A percentile compares a stretch with the other conserved stretches of the same genome.
phyloP scores from a whole-genome alignment of 1,140 invertebrate genomes.

The Magallana ariakensis region DNA sequence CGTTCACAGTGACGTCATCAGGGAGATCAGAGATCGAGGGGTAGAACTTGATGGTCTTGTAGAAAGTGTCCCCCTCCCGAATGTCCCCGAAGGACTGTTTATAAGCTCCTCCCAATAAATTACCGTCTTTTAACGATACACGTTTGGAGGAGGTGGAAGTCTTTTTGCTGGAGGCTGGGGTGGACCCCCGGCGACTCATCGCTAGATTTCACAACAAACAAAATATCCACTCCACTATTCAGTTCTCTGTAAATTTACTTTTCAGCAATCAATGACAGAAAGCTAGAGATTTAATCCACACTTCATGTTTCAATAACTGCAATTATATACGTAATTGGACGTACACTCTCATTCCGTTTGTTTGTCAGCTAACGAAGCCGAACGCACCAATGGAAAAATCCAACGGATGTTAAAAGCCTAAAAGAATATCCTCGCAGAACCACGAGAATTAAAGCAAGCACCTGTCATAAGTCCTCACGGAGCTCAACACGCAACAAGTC shows the following conservation, averaged over 20 bases:
- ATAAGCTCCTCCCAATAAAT: slow-evolving; percentile 40
- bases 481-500: not conserved
- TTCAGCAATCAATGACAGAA: not conserved
- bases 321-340: slow-evolving; percentile 21
- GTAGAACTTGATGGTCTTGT: slow-evolving; percentile 62
- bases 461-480: not conserved
- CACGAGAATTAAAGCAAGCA: not conserved
- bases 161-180: slow-evolving; percentile 39
- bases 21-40: slow-evolving; percentile 59
- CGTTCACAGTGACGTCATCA: slow-evolving; percentile 61
- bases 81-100: slow-evolving; percentile 57
- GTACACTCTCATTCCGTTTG: slow-evolving; percentile 1
- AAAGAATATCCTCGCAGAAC: not conserved
- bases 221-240: not conserved
- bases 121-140: slow-evolving; percentile 61
- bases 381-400: not conserved
- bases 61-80: slow-evolving; percentile 65
- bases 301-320: slow-evolving; percentile 29
- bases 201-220: not conserved
- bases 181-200: slow-evolving; percentile 57
- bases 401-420: not conserved
- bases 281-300: slow-evolving; percentile 1
- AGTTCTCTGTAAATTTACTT: not conserved
- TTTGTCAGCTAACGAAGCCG: slow-evolving; percentile 25
- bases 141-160: slow-evolving; percentile 51